phyloP scores from a whole-genome alignment of 2,113 vertebrate species.

The Pseudopipra pipra region DNA sequence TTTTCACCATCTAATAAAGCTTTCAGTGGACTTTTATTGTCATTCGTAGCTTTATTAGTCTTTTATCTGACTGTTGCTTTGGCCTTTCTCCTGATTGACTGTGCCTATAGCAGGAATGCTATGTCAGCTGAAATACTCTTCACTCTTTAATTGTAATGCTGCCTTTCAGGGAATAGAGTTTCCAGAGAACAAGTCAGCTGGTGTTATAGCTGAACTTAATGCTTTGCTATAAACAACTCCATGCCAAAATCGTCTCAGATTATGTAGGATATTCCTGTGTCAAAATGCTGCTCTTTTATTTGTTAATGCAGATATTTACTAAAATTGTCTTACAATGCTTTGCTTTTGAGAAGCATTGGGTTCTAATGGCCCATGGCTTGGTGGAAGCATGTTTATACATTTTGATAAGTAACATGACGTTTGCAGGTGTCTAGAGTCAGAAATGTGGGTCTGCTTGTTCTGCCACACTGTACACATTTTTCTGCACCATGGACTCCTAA shows the following conservation, averaged over 20 bases:
- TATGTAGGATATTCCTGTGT: not conserved
- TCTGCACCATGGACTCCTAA: not conserved
- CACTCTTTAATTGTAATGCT: conserved; percentile 41
- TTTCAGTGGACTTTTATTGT: conserved; percentile 61
- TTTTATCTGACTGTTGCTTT: conserved; percentile 62
- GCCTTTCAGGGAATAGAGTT: conserved; percentile 35
- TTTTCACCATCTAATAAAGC: conserved; percentile 61
- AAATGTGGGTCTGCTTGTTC: not conserved
- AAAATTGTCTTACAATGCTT: not conserved
- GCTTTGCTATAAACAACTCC: conserved; percentile 10
- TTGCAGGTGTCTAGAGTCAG: not conserved
- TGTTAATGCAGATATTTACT: not conserved
- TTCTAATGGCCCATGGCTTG: not conserved
- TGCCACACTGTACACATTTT: not conserved
- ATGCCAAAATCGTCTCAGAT: not conserved
- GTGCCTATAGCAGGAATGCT: conserved; percentile 40
- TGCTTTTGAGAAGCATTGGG: not conserved
- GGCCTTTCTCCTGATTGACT: conserved; percentile 60
- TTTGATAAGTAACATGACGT: not conserved
- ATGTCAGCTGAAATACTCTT: conserved; percentile 54
- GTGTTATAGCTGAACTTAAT: not conserved
- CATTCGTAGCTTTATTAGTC: conserved; percentile 57
- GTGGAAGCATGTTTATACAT: not conserved
- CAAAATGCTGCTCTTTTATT: not conserved
- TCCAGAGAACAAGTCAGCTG: conserved; percentile 1